A percentile compares a stretch with the other conserved stretches of the same genome.
These are phyloP conservation scores for Acleris cristana DNA, from an alignment of 2,888 invertebrate species.

Conservation along the genomic window DNA sequence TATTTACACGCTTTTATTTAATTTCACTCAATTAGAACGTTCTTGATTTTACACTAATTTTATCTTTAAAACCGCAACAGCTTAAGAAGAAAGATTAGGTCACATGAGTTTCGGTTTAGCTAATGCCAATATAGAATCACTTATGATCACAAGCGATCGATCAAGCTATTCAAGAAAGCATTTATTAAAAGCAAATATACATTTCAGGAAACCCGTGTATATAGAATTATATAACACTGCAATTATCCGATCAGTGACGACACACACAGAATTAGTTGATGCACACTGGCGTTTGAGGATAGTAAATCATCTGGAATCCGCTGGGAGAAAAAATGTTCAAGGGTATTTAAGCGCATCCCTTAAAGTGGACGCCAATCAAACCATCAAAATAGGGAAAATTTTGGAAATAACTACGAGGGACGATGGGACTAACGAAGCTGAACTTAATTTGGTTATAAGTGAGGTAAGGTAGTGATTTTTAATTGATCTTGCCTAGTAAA, in stretches of 20 bases:
- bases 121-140: too few species aligned
- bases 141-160: too few species aligned
- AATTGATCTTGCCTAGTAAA: background rate
- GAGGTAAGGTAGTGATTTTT: slow-evolving; percentile 51
- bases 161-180: too few species aligned
- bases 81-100: too few species aligned
- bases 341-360: slow-evolving; percentile 62
- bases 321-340: slow-evolving; percentile 47
- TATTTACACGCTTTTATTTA: too few species aligned
- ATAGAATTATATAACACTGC: slow-evolving; percentile 86
- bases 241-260: slow-evolving; percentile 86
- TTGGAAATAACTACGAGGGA: slow-evolving; percentile 49
- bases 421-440: slow-evolving; percentile 62
- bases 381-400: slow-evolving; percentile 52
- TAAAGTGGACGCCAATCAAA: slow-evolving; percentile 60
- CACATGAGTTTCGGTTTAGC: too few species aligned
- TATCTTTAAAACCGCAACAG: too few species aligned
- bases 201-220: slow-evolving; percentile 86
- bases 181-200: too few species aligned
- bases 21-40: too few species aligned
- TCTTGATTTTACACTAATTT: too few species aligned
- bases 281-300: slow-evolving; percentile 60
- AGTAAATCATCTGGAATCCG: slow-evolving; percentile 62
- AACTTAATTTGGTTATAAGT: slow-evolving; percentile 61
- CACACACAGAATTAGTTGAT: slow-evolving; percentile 57